Conservation (phyloP, 2,888 invertebrate genomes). For the Smittia sp. region DNA sequence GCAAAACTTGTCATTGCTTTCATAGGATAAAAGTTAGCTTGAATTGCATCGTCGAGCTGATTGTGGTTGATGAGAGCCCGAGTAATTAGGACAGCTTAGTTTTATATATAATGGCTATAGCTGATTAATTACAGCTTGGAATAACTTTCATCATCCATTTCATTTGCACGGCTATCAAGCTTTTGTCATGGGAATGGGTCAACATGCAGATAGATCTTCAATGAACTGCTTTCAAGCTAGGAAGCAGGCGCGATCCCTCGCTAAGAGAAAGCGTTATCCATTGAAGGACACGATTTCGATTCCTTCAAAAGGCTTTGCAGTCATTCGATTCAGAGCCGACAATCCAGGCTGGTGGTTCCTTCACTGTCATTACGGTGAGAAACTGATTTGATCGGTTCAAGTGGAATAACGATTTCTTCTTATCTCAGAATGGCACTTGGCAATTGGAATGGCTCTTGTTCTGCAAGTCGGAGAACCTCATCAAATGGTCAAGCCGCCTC, state of each 20-base stretch:
- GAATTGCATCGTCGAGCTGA: too few species aligned
- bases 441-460: slow-evolving; percentile 47
- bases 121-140: slow-evolving; percentile 31
- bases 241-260: slow-evolving; percentile 22
- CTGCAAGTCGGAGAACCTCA: slow-evolving; percentile 55
- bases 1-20: too few species aligned
- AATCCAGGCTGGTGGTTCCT: slow-evolving; percentile 49
- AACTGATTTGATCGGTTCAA: background rate
- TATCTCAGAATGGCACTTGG: slow-evolving; percentile 44
- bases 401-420: background rate
- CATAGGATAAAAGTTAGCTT: too few species aligned
- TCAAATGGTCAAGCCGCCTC: slow-evolving; percentile 66
- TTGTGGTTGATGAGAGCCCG: too few species aligned
- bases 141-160: slow-evolving; percentile 50
- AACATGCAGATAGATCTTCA: background rate
- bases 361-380: slow-evolving; percentile 44
- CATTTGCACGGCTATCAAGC: slow-evolving; percentile 50
- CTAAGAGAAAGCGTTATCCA: slow-evolving; percentile 43
- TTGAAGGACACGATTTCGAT: slow-evolving; percentile 50
- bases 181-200: slow-evolving; percentile 48
- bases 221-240: too few species aligned
- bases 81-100: too few species aligned
- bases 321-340: slow-evolving; percentile 47
- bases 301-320: slow-evolving; percentile 48
- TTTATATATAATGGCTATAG: too few species aligned